Base-by-base conservation (phyloP, 2,888 invertebrate genomes). In the Drosophila atripex region DNA sequence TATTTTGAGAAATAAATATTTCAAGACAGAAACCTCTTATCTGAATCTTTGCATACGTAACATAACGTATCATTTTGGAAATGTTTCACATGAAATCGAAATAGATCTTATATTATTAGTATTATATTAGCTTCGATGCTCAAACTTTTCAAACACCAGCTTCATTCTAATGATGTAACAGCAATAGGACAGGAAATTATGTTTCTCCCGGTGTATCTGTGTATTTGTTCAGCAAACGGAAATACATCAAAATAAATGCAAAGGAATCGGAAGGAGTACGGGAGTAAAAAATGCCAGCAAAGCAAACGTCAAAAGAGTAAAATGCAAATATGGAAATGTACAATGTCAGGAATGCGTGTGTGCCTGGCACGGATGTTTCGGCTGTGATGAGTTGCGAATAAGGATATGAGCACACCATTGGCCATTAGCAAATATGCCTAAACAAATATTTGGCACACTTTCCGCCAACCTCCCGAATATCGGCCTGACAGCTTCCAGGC, bases 401-500 rank as follows among this genome's bases (percentile, higher is more conserved):
- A 23, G 21, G 21, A 23, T 69, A 49, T 60, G 55, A 50, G 54
- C 54, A 39, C 43, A 69, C 68, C 54, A 77, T 43, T 84, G 73
- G 76, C 71, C 73, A 82, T 71, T 78, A 71, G 65, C 57, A 82
- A 76, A 85, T 82, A 64, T 78, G 74, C 80, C 80, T 82, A 86
- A 84, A 65, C 66, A 82, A 82, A 82, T 86, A 82, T 84, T 86
- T 82, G 76, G 72, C 80, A 82, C 80, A 82, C 80, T 86, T 80
- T 55, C 43, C 43, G 28, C 9, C 45, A n/a, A 12, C 49, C 28
- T 4, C 11, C 43, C 9, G 16, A 8, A 35, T 35, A 6, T 11
- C 39, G 6, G 6, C 12, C n/a, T 8, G 3, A 11, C 11, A 9
- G 21, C 9, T 35, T 28, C 21, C 11, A 35, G 49, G 41, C 66